phyloP scores from a whole-genome alignment of 2,888 invertebrate genomes.

The Caprella mutica region DNA sequence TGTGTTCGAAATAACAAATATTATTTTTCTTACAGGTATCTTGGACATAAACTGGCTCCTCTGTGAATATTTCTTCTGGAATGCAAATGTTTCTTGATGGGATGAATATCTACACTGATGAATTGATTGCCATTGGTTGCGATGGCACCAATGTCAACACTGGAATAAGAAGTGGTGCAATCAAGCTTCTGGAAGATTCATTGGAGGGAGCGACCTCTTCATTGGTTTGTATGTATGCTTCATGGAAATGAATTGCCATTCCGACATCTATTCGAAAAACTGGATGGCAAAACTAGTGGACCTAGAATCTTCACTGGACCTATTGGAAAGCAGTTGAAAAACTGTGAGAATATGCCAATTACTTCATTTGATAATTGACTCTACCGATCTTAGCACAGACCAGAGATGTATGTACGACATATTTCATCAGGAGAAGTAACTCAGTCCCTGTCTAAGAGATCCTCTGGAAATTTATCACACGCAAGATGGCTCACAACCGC shows the following conservation, averaged over 20 bases:
- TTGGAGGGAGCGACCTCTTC: background rate
- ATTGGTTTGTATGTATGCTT: conserved; percentile 8
- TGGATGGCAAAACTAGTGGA: conserved; percentile 1
- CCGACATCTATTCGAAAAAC: background rate
- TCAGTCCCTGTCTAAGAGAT: background rate
- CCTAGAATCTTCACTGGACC: background rate
- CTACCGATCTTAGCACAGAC: background rate
- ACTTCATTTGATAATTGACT: background rate
- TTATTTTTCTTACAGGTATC: no score
- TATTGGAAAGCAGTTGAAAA: background rate
- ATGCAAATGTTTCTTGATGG: background rate
- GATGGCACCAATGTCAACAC: conserved; percentile 11
- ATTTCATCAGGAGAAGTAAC: background rate
- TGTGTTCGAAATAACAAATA: no score
- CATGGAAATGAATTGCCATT: conserved; percentile 7
- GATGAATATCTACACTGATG: conserved; percentile 23
- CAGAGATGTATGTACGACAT: background rate
- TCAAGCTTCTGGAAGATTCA: background rate
- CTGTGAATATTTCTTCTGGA: background rate
- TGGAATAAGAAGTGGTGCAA: background rate
- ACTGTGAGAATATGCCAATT: background rate
- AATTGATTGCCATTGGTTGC: conserved; percentile 7
- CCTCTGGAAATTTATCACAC: background rate
- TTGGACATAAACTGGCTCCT: background rate
- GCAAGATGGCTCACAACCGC: background rate